Evolutionary conservation across 2,888 invertebrate genomes (phyloP).

Genomic region (Mactromeris polynyma): DNA sequence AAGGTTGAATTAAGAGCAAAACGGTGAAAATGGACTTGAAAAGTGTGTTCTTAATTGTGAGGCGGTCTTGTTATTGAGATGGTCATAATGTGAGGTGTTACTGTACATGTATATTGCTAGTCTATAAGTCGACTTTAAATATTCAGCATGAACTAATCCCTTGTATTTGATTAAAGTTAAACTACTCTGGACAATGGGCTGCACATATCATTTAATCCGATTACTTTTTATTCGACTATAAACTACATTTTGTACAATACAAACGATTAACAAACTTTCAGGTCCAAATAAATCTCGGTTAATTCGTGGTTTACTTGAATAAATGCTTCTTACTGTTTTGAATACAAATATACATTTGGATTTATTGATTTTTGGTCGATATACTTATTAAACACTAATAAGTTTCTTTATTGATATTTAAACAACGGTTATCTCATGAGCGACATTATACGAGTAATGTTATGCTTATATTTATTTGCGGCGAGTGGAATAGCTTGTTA

Average conservation of each 20-base stretch:
- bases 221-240: background rate
- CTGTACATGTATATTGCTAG: too few relatives aligned
- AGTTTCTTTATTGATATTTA: background rate
- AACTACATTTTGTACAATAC: too few relatives aligned
- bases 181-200: background rate
- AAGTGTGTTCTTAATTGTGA: too few relatives aligned
- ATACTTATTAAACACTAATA: background rate
- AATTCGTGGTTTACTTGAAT: background rate
- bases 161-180: background rate
- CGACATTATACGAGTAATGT: too few relatives aligned
- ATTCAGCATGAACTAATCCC: background rate
- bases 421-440: background rate
- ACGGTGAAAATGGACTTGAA: too few relatives aligned
- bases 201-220: background rate
- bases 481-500: too few relatives aligned
- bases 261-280: background rate
- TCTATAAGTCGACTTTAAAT: too few relatives aligned
- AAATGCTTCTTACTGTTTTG: background rate
- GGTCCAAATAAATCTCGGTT: background rate
- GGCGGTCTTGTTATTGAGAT: too few relatives aligned
- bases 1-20: too few relatives aligned
- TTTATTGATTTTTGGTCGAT: conserved; percentile 10
- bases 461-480: too few relatives aligned
- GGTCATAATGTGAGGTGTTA: too few relatives aligned
- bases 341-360: background rate